Conservation (phyloP, 2,888 invertebrate species). For the Eupithecia centaureata region DNA sequence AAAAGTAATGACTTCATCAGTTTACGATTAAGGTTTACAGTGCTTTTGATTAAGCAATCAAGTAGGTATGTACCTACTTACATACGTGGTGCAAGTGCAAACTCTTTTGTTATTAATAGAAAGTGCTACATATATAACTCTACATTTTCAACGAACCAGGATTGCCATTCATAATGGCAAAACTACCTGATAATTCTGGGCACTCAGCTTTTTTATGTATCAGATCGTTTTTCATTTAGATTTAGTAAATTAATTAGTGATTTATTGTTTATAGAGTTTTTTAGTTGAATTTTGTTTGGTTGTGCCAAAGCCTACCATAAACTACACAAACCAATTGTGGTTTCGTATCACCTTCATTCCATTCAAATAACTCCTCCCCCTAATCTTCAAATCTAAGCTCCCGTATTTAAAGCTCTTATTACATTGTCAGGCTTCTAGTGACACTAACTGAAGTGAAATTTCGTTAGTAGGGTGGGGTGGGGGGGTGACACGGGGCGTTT, state of each 20-base stretch:
- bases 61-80: conserved; percentile 32
- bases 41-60: conserved; percentile 53
- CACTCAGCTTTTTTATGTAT: not conserved
- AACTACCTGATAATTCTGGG: not conserved
- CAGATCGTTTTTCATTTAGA: not conserved
- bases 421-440: conserved; percentile 35
- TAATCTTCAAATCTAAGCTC: conserved; percentile 23
- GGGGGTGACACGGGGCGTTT: conserved; percentile 77
- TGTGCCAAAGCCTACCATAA: not conserved
- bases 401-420: conserved; percentile 13
- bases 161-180: not conserved
- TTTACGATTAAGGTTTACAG: conserved; percentile 29
- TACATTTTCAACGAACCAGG: not conserved
- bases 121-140: not conserved
- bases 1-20: conserved; percentile 30
- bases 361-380: not conserved
- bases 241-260: not conserved
- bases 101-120: not conserved
- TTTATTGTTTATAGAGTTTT: not conserved
- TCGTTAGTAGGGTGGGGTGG: conserved; percentile 70
- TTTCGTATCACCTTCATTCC: conserved; percentile 5
- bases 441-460: conserved; percentile 59
- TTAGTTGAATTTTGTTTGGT: not conserved
- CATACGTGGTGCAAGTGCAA: conserved; percentile 11
- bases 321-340: not conserved